These are phyloP conservation scores for Erethizon dorsatum DNA, from an alignment of 2,797 vertebrate species.

Conservation along the genomic window DNA sequence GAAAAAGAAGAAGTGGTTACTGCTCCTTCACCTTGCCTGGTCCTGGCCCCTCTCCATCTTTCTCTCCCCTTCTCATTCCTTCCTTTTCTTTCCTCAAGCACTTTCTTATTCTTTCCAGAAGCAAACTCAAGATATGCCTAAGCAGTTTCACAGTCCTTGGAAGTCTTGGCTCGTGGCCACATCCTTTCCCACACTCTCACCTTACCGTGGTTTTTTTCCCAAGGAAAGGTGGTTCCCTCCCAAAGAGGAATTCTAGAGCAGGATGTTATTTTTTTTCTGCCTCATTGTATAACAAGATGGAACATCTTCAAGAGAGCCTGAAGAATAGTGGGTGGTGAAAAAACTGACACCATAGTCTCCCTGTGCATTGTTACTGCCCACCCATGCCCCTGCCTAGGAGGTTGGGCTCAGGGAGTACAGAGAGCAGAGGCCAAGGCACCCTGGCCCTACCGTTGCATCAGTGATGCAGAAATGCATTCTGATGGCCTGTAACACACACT, in stretches of 20 bases:
- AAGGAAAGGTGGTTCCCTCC: constrained; percentile 40
- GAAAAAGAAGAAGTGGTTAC: not conserved
- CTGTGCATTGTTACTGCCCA: not conserved
- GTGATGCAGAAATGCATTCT: not conserved
- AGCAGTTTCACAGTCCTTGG: not conserved
- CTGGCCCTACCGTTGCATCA: not conserved
- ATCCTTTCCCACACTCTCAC: not conserved
- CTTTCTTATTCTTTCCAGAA: constrained; percentile 1
- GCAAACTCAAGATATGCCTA: not conserved
- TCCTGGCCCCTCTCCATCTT: not conserved
- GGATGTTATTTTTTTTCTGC: constrained; percentile 4
- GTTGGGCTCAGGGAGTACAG: not conserved
- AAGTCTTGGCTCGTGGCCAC: not conserved
- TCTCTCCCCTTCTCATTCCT: not conserved
- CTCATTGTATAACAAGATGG: constrained; percentile 49
- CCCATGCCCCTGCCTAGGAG: fast-evolving
- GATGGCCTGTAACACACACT: fast-evolving
- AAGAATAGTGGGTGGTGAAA: constrained; percentile 29
- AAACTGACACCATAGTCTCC: not conserved
- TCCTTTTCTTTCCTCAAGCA: not conserved
- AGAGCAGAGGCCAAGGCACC: not conserved
- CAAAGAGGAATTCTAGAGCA: constrained; percentile 4
- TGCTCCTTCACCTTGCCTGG: not conserved
- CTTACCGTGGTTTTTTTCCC: constrained; percentile 39
- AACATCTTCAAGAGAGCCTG: not conserved